These are phyloP conservation scores for Anolis sagrei DNA, from an alignment of 2,113 vertebrate genomes.

Conservation along the genomic window DNA sequence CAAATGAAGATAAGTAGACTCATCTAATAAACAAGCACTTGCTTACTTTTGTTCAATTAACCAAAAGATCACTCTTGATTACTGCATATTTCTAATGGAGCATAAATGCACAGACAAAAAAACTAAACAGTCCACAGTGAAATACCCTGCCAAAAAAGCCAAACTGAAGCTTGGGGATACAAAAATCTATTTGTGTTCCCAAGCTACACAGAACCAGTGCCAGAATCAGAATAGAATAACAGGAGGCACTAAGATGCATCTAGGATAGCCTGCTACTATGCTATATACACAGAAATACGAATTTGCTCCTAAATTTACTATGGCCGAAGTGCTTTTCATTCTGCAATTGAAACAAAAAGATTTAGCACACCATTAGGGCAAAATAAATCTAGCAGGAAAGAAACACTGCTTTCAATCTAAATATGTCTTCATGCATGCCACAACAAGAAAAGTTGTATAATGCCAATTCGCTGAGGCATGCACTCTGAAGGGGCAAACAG, in stretches of 20 bases:
- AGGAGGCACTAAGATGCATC: background rate
- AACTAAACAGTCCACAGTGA: background rate
- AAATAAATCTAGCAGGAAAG: conserved; percentile 15
- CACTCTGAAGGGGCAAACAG: conserved; percentile 28
- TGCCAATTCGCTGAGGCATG: conserved; percentile 30
- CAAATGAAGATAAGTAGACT: conserved; percentile 17
- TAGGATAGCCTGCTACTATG: conserved; percentile 10
- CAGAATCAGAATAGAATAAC: conserved; percentile 16
- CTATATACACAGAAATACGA: background rate
- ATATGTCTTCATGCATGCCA: background rate
- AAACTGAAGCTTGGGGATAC: background rate
- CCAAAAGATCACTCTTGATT: conserved; percentile 18
- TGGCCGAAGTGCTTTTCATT: conserved; percentile 11
- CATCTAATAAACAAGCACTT: conserved; percentile 11
- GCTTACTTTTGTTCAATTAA: background rate
- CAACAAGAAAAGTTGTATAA: conserved; percentile 40
- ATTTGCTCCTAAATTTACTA: background rate
- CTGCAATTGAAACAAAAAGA: conserved; percentile 1
- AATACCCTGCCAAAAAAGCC: background rate
- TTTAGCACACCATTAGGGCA: background rate
- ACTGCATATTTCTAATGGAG: background rate
- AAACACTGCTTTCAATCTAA: conserved; percentile 21
- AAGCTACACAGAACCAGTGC: conserved; percentile 44
- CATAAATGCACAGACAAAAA: conserved; percentile 31
- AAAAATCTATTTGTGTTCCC: conserved; percentile 26